A percentile compares a stretch with the other conserved stretches of the same genome.
Evolutionary conservation across 2,113 vertebrate species (phyloP).

Genomic region (Brevimyrus niger): DNA sequence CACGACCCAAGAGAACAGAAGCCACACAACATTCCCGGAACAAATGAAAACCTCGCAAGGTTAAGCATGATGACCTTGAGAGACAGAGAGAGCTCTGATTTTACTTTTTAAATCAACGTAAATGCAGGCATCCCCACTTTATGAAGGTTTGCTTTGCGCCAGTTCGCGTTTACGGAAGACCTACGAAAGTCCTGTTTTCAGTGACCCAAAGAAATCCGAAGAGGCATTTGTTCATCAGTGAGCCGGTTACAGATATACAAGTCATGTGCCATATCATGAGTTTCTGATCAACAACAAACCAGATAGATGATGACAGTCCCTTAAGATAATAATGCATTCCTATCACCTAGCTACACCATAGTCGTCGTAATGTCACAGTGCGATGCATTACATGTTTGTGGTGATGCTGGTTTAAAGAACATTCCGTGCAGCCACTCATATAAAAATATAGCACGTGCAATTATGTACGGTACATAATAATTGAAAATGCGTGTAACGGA

Average conservation of each 20-base stretch:
- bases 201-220: not conserved
- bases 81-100: not conserved
- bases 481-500: not conserved
- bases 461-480: not conserved
- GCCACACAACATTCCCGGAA: not conserved
- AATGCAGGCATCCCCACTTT: not conserved
- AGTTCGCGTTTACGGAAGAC: not conserved
- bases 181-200: not conserved
- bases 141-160: not conserved
- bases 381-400: not conserved
- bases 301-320: not conserved
- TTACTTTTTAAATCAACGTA: not conserved
- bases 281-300: not conserved
- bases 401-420: not conserved
- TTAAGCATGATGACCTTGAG: not conserved
- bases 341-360: not conserved
- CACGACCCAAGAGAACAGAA: not conserved
- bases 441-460: not conserved
- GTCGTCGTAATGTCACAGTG: not conserved
- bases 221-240: not conserved
- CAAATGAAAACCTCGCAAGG: not conserved
- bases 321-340: not conserved
- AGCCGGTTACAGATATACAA: not conserved
- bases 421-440: not conserved
- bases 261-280: not conserved